Evolutionary conservation across 2,113 vertebrate genomes (phyloP).

Genomic region (Petrocephalus zakoni): DNA sequence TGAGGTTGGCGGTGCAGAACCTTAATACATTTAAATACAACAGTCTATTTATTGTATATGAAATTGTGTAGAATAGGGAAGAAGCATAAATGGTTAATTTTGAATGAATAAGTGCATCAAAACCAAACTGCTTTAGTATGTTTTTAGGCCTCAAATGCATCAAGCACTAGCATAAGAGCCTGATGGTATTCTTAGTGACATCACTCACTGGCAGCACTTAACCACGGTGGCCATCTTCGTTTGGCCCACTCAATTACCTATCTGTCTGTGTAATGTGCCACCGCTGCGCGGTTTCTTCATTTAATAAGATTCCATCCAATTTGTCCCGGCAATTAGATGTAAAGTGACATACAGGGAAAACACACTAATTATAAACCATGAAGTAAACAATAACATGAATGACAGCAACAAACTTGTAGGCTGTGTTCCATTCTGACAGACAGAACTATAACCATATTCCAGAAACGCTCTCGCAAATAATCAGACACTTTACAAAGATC

Average conservation of each 20-base stretch:
- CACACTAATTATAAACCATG: slow-evolving; percentile 5
- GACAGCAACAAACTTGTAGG: not conserved
- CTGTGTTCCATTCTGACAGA: not conserved
- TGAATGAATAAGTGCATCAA: not conserved
- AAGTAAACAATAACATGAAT: not conserved
- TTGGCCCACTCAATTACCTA: slow-evolving; percentile 10
- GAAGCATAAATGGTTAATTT: not conserved
- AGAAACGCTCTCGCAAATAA: not conserved
- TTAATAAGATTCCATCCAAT: slow-evolving; percentile 21
- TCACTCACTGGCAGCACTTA: not conserved
- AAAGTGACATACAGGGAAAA: slow-evolving; percentile 19
- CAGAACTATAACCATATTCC: not conserved
- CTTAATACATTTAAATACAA: not conserved
- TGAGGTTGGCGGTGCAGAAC: not conserved
- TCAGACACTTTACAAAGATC: not conserved
- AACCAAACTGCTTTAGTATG: not conserved
- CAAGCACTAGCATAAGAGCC: not conserved
- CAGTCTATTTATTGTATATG: not conserved
- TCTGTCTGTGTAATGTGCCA: not conserved
- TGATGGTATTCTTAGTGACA: not conserved
- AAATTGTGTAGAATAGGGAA: not conserved
- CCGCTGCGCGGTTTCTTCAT: not conserved
- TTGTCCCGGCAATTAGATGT: slow-evolving; percentile 18
- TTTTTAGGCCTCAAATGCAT: not conserved
- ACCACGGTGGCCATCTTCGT: slow-evolving; percentile 12